These are phyloP conservation scores for Rhinoderma darwinii DNA, from an alignment of 2,113 vertebrate genomes.

Conservation along the genomic window DNA sequence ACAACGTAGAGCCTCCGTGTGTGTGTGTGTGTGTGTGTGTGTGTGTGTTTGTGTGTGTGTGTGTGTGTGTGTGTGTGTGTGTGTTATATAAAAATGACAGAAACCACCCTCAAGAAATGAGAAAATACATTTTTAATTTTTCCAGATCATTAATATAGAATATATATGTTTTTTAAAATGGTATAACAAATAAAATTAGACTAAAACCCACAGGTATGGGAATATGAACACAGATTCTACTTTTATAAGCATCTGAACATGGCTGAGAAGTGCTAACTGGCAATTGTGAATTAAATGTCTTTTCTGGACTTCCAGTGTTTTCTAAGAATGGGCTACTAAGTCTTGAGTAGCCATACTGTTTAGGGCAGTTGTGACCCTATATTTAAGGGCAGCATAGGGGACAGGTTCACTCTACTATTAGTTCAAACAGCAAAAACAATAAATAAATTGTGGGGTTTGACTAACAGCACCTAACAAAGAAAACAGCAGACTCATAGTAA, in stretches of 20 bases:
- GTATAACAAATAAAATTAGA: neutral
- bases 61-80: neutral
- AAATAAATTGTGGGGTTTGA: too few species aligned
- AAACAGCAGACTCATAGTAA: too few species aligned
- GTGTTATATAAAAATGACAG: conserved; percentile 15
- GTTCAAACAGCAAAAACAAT: too few species aligned
- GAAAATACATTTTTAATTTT: neutral
- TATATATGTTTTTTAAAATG: too few species aligned
- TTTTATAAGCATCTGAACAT: neutral
- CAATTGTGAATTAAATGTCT: neutral
- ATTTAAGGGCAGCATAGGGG: too few species aligned
- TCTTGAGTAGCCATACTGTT: too few species aligned
- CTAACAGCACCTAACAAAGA: too few species aligned
- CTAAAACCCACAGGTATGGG: neutral
- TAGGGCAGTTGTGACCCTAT: too few species aligned
- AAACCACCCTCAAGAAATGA: conserved; percentile 15
- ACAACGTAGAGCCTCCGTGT: neutral
- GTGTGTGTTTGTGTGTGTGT: neutral
- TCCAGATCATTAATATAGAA: neutral
- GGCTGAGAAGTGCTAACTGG: neutral
- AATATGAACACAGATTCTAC: neutral
- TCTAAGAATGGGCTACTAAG: neutral
- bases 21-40: neutral
- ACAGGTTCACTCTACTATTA: too few species aligned
- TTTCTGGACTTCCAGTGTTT: neutral